These are phyloP conservation scores for Anthopleura xanthogrammica DNA, from an alignment of 92 coral and sea anemone genomes.

Conservation along the genomic window DNA sequence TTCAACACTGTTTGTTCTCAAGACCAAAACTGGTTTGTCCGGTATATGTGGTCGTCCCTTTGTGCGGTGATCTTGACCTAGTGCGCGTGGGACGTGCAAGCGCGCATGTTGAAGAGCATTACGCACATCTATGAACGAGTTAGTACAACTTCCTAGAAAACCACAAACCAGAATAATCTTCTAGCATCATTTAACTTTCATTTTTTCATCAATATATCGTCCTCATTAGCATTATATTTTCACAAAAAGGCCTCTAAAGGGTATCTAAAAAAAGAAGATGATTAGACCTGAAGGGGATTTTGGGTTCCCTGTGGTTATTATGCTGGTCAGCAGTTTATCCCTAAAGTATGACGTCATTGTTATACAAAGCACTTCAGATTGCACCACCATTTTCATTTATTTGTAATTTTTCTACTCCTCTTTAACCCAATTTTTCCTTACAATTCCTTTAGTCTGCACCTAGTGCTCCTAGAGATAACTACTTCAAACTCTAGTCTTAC, in stretches of 20 bases:
- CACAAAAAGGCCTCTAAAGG: too few species aligned
- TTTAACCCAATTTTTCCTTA: background rate
- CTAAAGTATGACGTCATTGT: conserved; percentile 22
- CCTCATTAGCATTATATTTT: too few species aligned
- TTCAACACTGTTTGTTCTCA: too few species aligned
- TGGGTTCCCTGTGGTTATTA: conserved; percentile 21
- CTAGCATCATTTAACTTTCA: too few species aligned
- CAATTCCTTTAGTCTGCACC: conserved; percentile 24
- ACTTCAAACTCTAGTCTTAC: background rate
- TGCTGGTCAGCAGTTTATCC: conserved; percentile 2
- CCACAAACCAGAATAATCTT: too few species aligned
- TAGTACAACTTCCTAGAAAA: background rate
- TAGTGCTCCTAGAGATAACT: conserved; percentile 9
- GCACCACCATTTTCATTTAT: conserved; percentile 33
- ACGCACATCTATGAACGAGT: background rate
- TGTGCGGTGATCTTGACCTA: too few species aligned
- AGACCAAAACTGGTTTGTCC: too few species aligned
- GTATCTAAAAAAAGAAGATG: background rate
- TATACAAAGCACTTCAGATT: background rate
- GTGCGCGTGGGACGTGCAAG: too few species aligned
- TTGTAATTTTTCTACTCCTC: conserved; percentile 5
- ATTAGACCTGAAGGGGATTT: background rate
- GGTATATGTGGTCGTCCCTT: too few species aligned
- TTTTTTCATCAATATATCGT: too few species aligned
- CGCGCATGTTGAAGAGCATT: background rate